Conservation (phyloP, 2,888 invertebrate genomes). For the Drosophila kanekoi region DNA sequence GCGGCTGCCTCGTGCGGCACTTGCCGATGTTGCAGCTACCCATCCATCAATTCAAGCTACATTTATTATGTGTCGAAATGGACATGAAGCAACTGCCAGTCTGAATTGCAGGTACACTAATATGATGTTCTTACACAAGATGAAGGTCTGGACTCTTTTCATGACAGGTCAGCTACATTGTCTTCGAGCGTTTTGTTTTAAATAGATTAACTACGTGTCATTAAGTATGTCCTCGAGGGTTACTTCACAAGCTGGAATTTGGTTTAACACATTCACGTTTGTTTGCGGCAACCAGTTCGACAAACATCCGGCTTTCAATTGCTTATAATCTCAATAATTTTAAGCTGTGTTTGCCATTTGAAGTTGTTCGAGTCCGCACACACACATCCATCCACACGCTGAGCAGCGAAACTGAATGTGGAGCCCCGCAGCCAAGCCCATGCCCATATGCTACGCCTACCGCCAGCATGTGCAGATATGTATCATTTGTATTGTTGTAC, state of each 20-base stretch:
- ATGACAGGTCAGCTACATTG: neutral
- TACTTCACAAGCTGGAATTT: neutral
- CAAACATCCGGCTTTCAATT: neutral
- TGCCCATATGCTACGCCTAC: neutral
- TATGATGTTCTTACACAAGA: too few species aligned
- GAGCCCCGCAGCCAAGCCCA: neutral
- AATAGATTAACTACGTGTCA: neutral
- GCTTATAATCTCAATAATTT: conserved; percentile 16
- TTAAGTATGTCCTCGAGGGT: neutral
- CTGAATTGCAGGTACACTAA: neutral
- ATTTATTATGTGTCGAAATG: neutral
- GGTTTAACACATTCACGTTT: neutral
- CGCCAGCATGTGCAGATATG: neutral
- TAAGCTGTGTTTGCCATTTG: conserved; percentile 11
- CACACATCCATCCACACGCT: neutral
- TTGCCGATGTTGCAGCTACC: neutral
- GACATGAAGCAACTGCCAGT: neutral
- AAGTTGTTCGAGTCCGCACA: neutral
- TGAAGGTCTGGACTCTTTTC: too few species aligned
- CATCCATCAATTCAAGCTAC: neutral
- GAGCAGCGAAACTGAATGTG: neutral
- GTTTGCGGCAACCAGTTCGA: neutral
- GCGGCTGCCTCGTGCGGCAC: neutral
- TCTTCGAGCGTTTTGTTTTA: neutral
- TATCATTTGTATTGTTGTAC: conserved; percentile 4